A percentile compares a stretch with the other conserved stretches of the same genome.
Evolutionary conservation across 2,113 vertebrate species (phyloP).

Genomic region (Rhynchomys soricoides): DNA sequence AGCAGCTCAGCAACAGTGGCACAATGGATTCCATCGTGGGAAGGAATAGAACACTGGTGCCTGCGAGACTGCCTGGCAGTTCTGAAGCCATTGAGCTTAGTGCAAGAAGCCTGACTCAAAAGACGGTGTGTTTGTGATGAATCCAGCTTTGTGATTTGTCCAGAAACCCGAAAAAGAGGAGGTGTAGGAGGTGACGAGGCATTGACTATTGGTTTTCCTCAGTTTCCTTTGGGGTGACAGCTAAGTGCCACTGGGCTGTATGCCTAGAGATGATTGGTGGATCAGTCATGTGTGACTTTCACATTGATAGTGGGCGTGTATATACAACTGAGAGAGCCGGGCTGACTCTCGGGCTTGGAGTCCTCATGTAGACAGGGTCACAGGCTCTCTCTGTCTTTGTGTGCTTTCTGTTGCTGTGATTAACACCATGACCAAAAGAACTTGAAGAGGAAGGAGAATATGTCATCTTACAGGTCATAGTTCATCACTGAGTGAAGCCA

Average conservation of each 20-base stretch:
- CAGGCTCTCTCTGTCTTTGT: not conserved
- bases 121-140: not conserved
- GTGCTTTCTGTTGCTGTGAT: not conserved
- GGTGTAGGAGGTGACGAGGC: no score
- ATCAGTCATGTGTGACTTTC: not conserved
- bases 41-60: rapidly evolving
- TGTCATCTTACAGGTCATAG: not conserved
- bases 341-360: not conserved
- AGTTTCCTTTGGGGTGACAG: not conserved
- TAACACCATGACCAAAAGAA: not conserved
- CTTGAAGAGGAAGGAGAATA: not conserved
- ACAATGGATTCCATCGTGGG: rapidly evolving
- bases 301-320: not conserved
- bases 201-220: not conserved
- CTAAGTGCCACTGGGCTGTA: no score
- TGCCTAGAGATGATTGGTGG: not conserved
- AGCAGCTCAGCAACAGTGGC: rapidly evolving
- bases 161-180: not conserved
- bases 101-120: not conserved
- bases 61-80: rapidly evolving
- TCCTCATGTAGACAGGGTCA: not conserved
- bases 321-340: not conserved
- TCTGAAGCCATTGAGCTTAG: rapidly evolving
- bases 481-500: not conserved
- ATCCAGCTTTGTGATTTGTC: not conserved